phyloP scores from a whole-genome alignment of 2,797 vertebrate genomes.

The Muscicapa comitata region DNA sequence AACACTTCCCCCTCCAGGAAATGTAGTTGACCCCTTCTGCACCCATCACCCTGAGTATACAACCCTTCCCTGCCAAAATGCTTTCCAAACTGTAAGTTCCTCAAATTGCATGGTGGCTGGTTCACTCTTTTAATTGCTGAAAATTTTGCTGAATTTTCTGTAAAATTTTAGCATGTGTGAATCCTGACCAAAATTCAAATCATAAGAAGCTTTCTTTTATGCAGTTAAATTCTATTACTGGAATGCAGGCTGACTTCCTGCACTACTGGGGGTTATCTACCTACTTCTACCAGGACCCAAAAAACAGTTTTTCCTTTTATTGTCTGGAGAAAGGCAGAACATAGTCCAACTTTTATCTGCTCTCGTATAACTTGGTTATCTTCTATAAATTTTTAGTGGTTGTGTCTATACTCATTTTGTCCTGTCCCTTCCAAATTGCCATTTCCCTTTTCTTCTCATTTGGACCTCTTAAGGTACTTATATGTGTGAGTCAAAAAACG shows the following conservation, averaged over 20 bases:
- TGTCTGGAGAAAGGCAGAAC: background rate
- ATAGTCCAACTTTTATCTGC: background rate
- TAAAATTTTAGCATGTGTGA: background rate
- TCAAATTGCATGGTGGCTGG: background rate
- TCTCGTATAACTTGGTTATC: background rate
- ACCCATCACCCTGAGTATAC: rapidly evolving
- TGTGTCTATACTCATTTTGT: background rate
- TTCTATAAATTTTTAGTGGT: background rate
- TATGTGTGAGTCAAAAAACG: background rate
- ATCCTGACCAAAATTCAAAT: background rate
- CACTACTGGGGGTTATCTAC: background rate
- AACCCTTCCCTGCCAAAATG: background rate
- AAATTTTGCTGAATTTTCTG: background rate
- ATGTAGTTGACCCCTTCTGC: background rate
- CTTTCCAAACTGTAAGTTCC: background rate
- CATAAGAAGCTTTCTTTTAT: background rate
- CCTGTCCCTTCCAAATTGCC: background rate
- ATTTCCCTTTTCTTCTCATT: background rate
- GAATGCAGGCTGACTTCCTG: background rate
- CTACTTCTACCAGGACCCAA: background rate
- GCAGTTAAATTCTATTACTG: background rate
- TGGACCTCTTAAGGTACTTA: background rate
- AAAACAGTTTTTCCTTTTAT: background rate
- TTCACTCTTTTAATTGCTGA: background rate
- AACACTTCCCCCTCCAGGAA: background rate